Evolutionary conservation across 2,113 vertebrate genomes (phyloP).

Genomic region (Prolemur simus): DNA sequence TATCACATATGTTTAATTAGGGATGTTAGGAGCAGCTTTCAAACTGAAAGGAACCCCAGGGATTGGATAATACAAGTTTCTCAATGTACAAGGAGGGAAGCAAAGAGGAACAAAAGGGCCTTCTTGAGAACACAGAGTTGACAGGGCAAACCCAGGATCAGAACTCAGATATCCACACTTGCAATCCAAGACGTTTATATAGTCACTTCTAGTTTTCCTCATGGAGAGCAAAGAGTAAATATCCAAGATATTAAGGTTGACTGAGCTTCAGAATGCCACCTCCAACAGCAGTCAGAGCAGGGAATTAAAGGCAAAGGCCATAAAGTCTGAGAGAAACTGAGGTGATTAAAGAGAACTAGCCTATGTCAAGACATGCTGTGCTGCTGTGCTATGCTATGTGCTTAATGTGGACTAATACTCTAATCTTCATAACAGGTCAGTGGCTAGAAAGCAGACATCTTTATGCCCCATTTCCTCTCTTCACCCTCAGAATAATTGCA

Average conservation of each 20-base stretch:
- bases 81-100: background rate
- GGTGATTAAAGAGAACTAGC: background rate
- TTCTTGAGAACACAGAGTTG: background rate
- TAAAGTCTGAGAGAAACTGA: background rate
- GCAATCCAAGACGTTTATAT: background rate
- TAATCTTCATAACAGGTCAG: background rate
- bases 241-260: background rate
- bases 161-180: background rate
- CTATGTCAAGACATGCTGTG: background rate
- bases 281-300: background rate
- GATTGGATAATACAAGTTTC: background rate
- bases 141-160: background rate
- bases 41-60: background rate
- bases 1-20: background rate
- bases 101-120: background rate
- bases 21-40: background rate
- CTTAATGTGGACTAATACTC: background rate
- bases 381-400: background rate
- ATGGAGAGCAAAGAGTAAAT: background rate
- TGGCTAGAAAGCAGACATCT: background rate
- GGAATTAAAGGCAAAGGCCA: background rate
- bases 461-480: background rate
- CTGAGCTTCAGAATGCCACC: background rate
- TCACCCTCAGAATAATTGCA: background rate
- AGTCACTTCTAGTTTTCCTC: background rate